Evolutionary conservation across 2,888 invertebrate genomes (phyloP).

Genomic region (Ischnus inquisitorius): DNA sequence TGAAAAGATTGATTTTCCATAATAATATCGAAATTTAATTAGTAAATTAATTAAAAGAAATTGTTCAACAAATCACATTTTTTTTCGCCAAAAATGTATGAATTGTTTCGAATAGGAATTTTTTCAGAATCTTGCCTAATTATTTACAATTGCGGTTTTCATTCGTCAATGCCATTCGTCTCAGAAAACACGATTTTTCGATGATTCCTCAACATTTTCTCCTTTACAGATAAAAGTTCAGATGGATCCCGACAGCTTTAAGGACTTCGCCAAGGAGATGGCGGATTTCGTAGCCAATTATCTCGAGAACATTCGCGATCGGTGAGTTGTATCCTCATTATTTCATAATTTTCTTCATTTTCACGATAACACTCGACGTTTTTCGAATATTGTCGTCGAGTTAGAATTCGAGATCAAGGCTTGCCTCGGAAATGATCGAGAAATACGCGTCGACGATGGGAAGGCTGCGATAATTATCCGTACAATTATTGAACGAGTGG

Average conservation of each 20-base stretch:
- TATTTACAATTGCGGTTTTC: no score
- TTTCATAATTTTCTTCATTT: constrained; percentile 65
- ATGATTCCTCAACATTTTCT: no score
- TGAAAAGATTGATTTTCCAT: no score
- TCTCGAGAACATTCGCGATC: constrained; percentile 96
- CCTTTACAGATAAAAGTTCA: no score
- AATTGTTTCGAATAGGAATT: no score
- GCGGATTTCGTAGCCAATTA: constrained; percentile 97
- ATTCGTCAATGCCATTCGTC: no score
- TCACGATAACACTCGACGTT: background rate
- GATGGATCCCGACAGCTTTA: constrained; percentile 94
- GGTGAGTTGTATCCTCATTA: constrained; percentile 86
- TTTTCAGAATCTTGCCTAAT: no score
- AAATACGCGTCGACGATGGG: constrained; percentile 2
- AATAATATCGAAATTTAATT: no score
- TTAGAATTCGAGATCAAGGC: constrained; percentile 66
- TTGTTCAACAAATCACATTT: no score
- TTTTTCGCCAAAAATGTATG: no score
- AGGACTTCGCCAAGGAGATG: constrained; percentile 96
- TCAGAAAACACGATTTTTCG: no score
- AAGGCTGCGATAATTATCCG: constrained; percentile 15
- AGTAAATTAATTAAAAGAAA: no score
- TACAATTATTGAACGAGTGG: constrained; percentile 36
- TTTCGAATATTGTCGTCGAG: constrained; percentile 39
- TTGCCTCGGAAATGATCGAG: constrained; percentile 33